Evolutionary conservation across 2,113 vertebrate species (phyloP), one percentile per base, ranked within the genome.

Genomic region (Anhinga anhinga): DNA sequence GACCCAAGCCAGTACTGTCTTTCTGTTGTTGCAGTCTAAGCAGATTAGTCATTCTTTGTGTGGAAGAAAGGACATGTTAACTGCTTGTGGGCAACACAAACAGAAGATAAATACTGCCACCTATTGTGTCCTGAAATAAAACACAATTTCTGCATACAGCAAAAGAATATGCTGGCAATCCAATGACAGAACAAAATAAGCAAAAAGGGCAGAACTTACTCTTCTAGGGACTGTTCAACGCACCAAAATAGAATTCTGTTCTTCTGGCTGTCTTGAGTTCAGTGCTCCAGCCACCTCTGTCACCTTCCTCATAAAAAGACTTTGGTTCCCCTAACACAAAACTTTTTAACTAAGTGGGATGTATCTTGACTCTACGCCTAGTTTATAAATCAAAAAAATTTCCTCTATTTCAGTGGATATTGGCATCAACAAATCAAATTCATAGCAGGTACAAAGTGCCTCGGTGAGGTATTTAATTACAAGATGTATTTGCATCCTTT

Each of bases 21-120:
- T 90, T 53, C 59, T 66, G 36, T 18, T 70, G 9, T 15, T 40
- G 22, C 19, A 70, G 23, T 9, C 16, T 44, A 67, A 85, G 21
- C 8, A 45, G 12, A 66, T 58, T 2, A 67, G 14, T 36, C 27
- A 10, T 40, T 45, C 67, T 38, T 19, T 29, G 7, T 38, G 22
- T 25, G 20, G 30, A 77, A 87, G 63, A 56, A 69, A 82, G 82
- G 27, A 32, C 15, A 7, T 0, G 3, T 56, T 58, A 84, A 32
- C 45, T n/a, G 23, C 38, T n/a, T 27, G 29, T 9, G 25, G 34
- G 52, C 7, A 5, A 49, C 15, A 63, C 6, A 74, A 74, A 67
- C 13, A 25, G 40, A 91, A 53, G 55, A 65, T 70, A 78, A 89
- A 93, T 90, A 61, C 93, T 96, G 90, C 73, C 97, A 97, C 45